Evolutionary conservation across 2,888 invertebrate genomes (phyloP).

Genomic region (Chymomyza procnemis): DNA sequence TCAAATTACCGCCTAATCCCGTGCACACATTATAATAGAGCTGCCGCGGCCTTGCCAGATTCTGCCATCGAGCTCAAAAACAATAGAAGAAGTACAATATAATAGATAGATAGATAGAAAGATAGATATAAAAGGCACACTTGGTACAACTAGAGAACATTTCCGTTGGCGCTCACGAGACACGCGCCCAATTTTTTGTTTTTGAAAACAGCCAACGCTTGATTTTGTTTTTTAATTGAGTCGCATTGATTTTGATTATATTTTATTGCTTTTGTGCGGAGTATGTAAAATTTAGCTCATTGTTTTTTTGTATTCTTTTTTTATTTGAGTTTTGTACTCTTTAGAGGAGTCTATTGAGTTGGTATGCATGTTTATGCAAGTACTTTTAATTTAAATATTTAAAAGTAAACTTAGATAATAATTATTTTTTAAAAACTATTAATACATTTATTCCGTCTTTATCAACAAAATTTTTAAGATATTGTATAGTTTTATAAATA

Average conservation of each 20-base stretch:
- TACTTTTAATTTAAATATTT: too few species aligned
- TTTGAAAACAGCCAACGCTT: slow-evolving; percentile 25
- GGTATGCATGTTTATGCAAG: too few species aligned
- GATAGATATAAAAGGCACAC: too few species aligned
- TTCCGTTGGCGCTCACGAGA: slow-evolving; percentile 31
- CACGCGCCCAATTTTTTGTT: slow-evolving; percentile 13
- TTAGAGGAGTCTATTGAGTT: background rate
- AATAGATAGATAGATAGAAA: too few species aligned
- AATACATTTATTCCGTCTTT: too few species aligned
- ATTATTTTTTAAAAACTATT: too few species aligned
- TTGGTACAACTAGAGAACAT: background rate
- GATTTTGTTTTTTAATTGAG: slow-evolving; percentile 50
- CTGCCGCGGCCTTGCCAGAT: slow-evolving; percentile 17
- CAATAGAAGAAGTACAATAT: background rate
- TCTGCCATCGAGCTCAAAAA: slow-evolving; percentile 5
- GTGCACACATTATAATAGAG: background rate
- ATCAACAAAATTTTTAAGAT: too few species aligned
- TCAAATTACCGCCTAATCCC: slow-evolving; percentile 16
- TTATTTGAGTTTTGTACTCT: slow-evolving; percentile 14
- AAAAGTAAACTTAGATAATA: too few species aligned
- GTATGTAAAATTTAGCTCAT: background rate
- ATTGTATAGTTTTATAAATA: too few species aligned
- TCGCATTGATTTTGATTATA: slow-evolving; percentile 64
- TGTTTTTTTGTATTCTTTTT: slow-evolving; percentile 33
- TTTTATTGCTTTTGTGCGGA: background rate